Evolutionary conservation across 2,113 vertebrate species (phyloP).

Genomic region (Centropus unirufus): DNA sequence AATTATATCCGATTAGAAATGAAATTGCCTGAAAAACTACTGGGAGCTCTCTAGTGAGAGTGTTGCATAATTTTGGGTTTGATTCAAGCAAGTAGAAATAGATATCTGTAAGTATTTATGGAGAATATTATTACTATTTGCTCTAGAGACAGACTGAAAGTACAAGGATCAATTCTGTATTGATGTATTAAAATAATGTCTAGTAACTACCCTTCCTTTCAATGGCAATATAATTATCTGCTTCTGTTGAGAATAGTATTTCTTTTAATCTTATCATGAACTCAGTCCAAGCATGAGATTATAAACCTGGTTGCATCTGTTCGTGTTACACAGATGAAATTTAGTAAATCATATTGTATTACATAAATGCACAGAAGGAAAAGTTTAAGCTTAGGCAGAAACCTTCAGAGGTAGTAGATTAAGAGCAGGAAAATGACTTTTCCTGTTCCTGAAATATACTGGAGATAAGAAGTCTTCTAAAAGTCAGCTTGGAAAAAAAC

Average conservation of each 20-base stretch:
- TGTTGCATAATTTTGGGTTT: not conserved
- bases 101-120: not conserved
- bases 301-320: not conserved
- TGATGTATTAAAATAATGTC: not conserved
- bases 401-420: not conserved
- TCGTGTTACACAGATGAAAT: not conserved
- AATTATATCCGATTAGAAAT: not conserved
- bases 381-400: not conserved
- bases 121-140: conserved; percentile 18
- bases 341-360: not conserved
- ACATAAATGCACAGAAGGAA: not conserved
- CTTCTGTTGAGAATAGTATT: not conserved
- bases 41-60: not conserved
- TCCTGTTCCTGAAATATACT: not conserved
- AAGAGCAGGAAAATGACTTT: not conserved
- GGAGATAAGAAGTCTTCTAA: not conserved
- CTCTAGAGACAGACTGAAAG: conserved; percentile 15
- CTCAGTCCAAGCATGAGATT: not conserved
- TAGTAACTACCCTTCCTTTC: not conserved
- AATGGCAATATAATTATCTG: not conserved
- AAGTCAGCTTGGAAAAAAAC: not conserved
- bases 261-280: not conserved
- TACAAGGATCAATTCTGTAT: conserved; percentile 28
- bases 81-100: conserved; percentile 1
- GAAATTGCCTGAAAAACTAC: conserved; percentile 6